Evolutionary conservation across 2,113 vertebrate species (phyloP), one percentile per base, ranked within the genome.

Genomic region (Nibea albiflora): DNA sequence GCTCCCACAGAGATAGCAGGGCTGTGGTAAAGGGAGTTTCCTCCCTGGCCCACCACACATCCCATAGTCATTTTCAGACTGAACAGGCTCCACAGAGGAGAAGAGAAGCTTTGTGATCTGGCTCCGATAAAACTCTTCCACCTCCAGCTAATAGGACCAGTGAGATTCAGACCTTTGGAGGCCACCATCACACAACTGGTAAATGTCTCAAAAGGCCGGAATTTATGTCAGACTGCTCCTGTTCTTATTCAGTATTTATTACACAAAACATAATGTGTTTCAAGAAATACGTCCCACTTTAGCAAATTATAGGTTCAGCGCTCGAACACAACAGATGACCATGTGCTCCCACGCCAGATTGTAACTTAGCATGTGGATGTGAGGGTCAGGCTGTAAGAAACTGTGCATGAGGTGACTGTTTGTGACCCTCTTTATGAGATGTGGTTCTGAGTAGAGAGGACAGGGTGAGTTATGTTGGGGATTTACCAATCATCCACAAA

Each of bases 1-100:
- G 92, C 89, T 90, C 90, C 89, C 88, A 92, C 92, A 81, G 81
- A 90, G 90, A 90, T 92, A 91, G 92, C 82, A 92, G 86, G 78
- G 62, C 64, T 93, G 83, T 39, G 88, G 90, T 85, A 54, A 68
- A 73, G 92, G 90, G 93, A 88, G 89, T 86, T 92, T 94, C 86
- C 93, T 90, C 66, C 78, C 61, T 52, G 75, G 85, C 71, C 76
- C 80, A 86, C 89, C 89, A 42, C 85, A 90, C 89, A 83, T 88
- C 86, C 71, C 72, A 53, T 39, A 90, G 80, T 85, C 78, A 67
- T 90, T 91, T 83, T 82, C 71, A 85, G 62, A 69, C 67, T 72
- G 85, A 85, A 58, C 69, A 72, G 44, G 58, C 76, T 77, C 44
- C 39, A 54, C 46, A 56, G 61, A 16, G 52, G 44, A 76, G 67